Evolutionary conservation across 2,888 invertebrate genomes (phyloP), one percentile per base, ranked within the genome.

Genomic region (Darwinula stevensoni): DNA sequence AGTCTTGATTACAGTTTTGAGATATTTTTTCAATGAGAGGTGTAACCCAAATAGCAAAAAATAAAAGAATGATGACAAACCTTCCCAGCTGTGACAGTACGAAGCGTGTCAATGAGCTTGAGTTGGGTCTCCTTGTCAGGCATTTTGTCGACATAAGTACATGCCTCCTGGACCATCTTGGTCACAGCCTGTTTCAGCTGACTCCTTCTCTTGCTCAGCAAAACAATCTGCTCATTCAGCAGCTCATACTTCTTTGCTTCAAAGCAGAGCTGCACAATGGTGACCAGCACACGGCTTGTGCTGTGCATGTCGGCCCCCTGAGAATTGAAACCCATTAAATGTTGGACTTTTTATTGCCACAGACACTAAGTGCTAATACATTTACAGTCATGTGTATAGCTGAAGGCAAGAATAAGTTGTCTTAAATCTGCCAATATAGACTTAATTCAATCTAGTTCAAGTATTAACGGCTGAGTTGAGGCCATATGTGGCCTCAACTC

Each of bases 181-280:
- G 80, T 78, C 2, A 94, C 86, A 1, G 91, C 84, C 54, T 82
- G 74, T 50, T 99, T 99, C 11, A 97, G 61, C 49, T 97, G 91
- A 15, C 88, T 82, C 33, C 88, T 65, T 43, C 91, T 65, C 50
- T 94, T 91, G 2, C 86, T 78, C 34, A 97, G 53, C 26, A 80
- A 52, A 6, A 75, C 62, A 42, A 94, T 74, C 47, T 86, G 76
- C 48, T 94, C 91, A 58, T 86, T 91, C 5, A 99, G 59, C 4
- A 74, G 67, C 37, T 71, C 65, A 80, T 82, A 97, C 47, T 88
- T 76, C 42, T 73, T 72, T 2, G 75, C 74, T 42, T 86, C 80
- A 49, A 64, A 72, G 45, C 76, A 80, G 37, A 94, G 68, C 52
- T 82, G 74, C 4, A 84, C 84, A 45, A 97, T 74, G 15, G 80